Evolutionary conservation across 2,888 invertebrate species (phyloP).

Genomic region (Sericinus montela): DNA sequence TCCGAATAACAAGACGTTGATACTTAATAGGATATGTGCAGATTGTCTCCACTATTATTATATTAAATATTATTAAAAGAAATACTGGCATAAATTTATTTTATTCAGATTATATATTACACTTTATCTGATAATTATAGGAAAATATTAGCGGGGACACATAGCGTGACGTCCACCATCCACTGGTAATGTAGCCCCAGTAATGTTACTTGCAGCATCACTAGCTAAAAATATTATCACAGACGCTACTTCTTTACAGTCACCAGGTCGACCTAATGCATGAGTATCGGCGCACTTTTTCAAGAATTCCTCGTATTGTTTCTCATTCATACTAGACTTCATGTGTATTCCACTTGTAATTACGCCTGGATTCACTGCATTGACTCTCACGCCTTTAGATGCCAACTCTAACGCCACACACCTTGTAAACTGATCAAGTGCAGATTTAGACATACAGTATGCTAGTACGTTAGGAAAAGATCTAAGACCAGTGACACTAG

Average conservation of each 20-base stretch:
- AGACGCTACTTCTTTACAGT: slow-evolving; percentile 90
- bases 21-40: no score
- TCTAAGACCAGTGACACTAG: slow-evolving; percentile 93
- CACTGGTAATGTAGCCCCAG: slow-evolving; percentile 89
- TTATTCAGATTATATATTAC: not conserved
- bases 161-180: slow-evolving; percentile 94
- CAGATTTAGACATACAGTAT: slow-evolving; percentile 95
- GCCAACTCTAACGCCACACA: slow-evolving; percentile 92
- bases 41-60: no score
- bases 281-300: slow-evolving; percentile 91
- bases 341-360: slow-evolving; percentile 92
- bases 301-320: slow-evolving; percentile 88
- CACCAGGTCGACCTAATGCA: slow-evolving; percentile 92
- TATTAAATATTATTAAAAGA: no score
- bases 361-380: slow-evolving; percentile 96
- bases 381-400: slow-evolving; percentile 88
- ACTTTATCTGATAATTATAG: not conserved
- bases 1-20: no score
- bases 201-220: slow-evolving; percentile 89
- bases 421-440: slow-evolving; percentile 95
- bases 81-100: not conserved
- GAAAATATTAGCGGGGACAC: slow-evolving; percentile 83
- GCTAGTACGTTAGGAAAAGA: slow-evolving; percentile 93
- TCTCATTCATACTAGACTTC: slow-evolving; percentile 87
- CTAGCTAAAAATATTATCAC: slow-evolving; percentile 94